Evolutionary conservation across 2,113 vertebrate genomes (phyloP).

Genomic region (Grantiella picta): DNA sequence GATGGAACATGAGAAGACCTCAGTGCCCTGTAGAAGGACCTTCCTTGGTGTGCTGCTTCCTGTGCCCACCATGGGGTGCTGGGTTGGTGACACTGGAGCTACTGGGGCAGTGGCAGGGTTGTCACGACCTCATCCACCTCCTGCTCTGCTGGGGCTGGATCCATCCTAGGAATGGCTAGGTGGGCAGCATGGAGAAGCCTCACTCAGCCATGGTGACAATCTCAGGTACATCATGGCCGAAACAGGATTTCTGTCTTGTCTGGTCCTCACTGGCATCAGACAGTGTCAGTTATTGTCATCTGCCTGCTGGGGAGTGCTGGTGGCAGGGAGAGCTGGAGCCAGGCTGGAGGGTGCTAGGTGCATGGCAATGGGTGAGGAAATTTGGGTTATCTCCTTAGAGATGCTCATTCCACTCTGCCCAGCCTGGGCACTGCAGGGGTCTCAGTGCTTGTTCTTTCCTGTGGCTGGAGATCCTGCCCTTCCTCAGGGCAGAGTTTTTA

Average conservation of each 20-base stretch:
- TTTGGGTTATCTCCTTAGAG: background rate
- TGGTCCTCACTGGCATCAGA: background rate
- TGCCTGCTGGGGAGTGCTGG: background rate
- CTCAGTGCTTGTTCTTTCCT: background rate
- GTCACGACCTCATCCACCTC: background rate
- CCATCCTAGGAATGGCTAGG: background rate
- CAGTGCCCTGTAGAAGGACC: background rate
- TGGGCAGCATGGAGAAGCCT: background rate
- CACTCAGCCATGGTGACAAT: accelerated
- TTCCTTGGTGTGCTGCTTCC: background rate
- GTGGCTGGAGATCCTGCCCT: accelerated
- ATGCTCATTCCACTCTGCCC: background rate
- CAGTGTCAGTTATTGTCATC: background rate
- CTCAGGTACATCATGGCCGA: background rate
- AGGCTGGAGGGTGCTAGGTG: background rate
- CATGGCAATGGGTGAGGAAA: background rate
- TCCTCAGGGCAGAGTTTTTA: background rate
- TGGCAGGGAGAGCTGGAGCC: background rate
- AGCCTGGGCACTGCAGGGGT: background rate
- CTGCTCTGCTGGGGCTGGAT: accelerated
- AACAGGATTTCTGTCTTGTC: background rate
- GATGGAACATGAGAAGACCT: background rate
- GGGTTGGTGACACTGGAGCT: background rate
- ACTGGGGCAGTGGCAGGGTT: background rate
- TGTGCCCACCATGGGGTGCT: background rate